Percentiles rank a stretch among this genome's conserved stretches.
These are phyloP conservation scores for Papilio polytes DNA, from an alignment of 1,140 invertebrate genomes.

Conservation along the genomic window DNA sequence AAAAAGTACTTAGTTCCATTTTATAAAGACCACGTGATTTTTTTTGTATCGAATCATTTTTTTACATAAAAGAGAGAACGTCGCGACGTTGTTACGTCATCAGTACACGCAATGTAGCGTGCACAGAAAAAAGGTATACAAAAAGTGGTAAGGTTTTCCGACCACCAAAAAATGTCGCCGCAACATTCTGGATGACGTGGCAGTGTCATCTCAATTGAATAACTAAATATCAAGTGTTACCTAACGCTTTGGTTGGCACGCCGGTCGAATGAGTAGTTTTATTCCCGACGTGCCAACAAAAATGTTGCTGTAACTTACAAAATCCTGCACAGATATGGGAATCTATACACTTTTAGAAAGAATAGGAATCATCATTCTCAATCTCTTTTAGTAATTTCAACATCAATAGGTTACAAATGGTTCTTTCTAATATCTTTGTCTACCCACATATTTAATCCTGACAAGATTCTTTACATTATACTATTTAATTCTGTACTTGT, in stretches of 20 bases:
- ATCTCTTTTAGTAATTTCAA: neutral
- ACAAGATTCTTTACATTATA: too few relatives aligned
- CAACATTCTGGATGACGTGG: neutral
- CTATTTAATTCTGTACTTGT: too few relatives aligned
- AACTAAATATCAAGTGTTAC: neutral
- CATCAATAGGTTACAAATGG: neutral
- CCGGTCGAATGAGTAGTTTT: neutral
- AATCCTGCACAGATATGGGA: too few relatives aligned
- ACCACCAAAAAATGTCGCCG: neutral
- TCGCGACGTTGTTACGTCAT: neutral
- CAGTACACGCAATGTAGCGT: neutral
- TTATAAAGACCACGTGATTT: neutral
- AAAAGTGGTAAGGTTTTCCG: neutral
- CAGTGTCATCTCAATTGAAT: neutral
- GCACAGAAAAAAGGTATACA: constrained; percentile 2
- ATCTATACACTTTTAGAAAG: too few relatives aligned
- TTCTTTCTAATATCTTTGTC: neutral
- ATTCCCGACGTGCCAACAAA: neutral
- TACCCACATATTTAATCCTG: neutral
- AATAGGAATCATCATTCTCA: neutral
- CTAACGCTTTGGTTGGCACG: neutral
- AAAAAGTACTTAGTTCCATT: neutral
- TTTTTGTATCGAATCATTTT: neutral
- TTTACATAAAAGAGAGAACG: constrained; percentile 18
- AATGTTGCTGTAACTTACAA: neutral